Conservation (phyloP, 2,888 invertebrate species). For the Pyrrhosoma nymphula region DNA sequence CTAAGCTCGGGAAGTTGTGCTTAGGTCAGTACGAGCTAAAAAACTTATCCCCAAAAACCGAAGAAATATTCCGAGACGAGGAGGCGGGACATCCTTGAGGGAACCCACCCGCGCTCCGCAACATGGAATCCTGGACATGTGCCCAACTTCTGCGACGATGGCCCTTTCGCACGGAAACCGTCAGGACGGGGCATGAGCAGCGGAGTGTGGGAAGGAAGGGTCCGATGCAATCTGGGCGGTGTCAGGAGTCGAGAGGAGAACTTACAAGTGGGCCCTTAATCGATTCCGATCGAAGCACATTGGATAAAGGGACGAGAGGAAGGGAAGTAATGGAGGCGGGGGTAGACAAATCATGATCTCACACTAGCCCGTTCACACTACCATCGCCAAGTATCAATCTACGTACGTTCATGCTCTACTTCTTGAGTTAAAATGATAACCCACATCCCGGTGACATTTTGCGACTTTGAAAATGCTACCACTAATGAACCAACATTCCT, state of each 20-base stretch:
- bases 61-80: neutral
- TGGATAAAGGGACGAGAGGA: neutral
- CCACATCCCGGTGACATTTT: too few relatives aligned
- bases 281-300: constrained; percentile 22
- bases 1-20: too few relatives aligned
- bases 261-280: neutral
- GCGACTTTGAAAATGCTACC: too few relatives aligned
- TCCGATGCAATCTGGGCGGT: neutral
- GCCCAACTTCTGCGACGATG: neutral
- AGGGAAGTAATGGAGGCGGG: neutral
- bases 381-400: too few relatives aligned
- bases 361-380: too few relatives aligned
- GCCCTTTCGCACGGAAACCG: constrained; percentile 10
- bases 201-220: neutral
- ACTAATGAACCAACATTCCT: too few relatives aligned
- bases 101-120: neutral
- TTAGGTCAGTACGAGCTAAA: too few relatives aligned
- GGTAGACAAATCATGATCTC: too few relatives aligned
- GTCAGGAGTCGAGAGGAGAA: neutral
- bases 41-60: too few relatives aligned
- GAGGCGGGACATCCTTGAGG: neutral
- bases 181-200: neutral
- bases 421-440: too few relatives aligned
- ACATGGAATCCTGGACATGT: neutral
- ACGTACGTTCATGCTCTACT: too few relatives aligned